phyloP scores from a whole-genome alignment of 35 echinoderm and acorn worm species.

The Chiridota heheva region DNA sequence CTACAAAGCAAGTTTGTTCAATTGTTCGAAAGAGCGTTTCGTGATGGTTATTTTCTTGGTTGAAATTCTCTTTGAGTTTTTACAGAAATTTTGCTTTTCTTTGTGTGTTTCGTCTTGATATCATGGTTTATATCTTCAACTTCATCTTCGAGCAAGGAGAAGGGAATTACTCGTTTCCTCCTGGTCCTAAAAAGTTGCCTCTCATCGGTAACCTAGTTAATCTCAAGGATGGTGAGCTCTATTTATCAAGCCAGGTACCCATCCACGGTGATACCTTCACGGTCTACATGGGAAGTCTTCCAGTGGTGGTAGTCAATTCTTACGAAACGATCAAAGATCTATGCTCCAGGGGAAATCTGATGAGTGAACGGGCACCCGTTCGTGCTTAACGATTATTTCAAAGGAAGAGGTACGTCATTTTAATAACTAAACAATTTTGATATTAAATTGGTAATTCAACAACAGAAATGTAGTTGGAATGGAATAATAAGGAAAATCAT shows the following conservation, averaged over 20 bases:
- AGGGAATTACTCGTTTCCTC: slow-evolving; percentile 14
- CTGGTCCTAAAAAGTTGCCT: slow-evolving; percentile 23
- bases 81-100: no score
- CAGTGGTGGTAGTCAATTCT: slow-evolving; percentile 56
- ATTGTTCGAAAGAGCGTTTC: no score
- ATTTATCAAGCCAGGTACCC: slow-evolving; percentile 27
- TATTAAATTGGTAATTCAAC: no score
- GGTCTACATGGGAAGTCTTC: slow-evolving; percentile 55
- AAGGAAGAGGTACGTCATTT: slow-evolving; percentile 49
- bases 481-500: no score
- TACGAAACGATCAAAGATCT: slow-evolving; percentile 27
- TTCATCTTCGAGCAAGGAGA: no score
- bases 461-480: no score
- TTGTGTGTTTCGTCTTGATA: no score
- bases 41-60: no score
- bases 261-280: slow-evolving; percentile 44
- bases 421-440: no score
- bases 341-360: slow-evolving; percentile 20
- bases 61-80: no score
- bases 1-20: no score
- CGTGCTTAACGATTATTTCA: slow-evolving; percentile 67
- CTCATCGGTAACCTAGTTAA: slow-evolving; percentile 32
- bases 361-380: slow-evolving; percentile 36
- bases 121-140: no score
- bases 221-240: slow-evolving; percentile 38